Conservation (phyloP, 2,113 vertebrate genomes). For the Microtus pennsylvanicus region DNA sequence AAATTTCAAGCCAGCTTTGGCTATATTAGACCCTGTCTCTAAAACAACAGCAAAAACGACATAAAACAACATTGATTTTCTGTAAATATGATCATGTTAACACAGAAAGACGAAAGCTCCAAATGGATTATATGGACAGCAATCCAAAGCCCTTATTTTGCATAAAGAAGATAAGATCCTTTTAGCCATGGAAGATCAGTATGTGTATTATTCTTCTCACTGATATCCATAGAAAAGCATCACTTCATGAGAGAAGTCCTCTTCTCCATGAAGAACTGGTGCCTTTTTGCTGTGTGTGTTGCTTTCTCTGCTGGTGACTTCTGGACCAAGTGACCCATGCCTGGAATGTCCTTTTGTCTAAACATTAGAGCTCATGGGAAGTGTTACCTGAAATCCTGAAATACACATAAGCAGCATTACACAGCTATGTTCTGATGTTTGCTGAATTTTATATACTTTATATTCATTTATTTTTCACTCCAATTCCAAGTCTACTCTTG, state of each 20-base stretch:
- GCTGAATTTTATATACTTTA: too few species aligned
- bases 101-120: not conserved
- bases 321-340: not conserved
- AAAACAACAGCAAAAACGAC: not conserved
- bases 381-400: too few species aligned
- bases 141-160: not conserved
- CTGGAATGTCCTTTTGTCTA: not conserved
- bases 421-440: too few species aligned
- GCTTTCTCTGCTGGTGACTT: accelerated
- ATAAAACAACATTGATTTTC: not conserved
- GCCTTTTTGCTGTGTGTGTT: accelerated
- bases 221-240: too few species aligned
- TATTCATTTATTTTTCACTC: too few species aligned
- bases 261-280: not conserved
- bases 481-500: too few species aligned
- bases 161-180: not conserved
- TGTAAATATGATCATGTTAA: not conserved
- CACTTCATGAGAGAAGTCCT: not conserved
- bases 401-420: too few species aligned
- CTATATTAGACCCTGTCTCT: not conserved
- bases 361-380: too few species aligned
- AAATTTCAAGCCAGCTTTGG: not conserved
- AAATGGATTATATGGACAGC: not conserved
- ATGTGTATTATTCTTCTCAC: not conserved
- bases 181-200: not conserved